phyloP scores from a whole-genome alignment of 2,888 invertebrate genomes.

The Pharmacophagus antenor region DNA sequence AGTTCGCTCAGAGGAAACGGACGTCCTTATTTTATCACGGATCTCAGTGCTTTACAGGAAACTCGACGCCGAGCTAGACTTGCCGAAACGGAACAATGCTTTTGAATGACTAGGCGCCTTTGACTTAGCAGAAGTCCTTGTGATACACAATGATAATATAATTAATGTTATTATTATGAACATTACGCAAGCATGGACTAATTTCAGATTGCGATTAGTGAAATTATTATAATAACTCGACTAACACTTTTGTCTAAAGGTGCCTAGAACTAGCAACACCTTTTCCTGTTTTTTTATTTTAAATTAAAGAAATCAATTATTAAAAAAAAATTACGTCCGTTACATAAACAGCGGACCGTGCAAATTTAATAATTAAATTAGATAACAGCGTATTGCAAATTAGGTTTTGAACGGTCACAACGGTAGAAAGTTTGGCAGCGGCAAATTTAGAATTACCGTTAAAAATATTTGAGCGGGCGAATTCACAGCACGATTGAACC shows the following conservation, averaged over 20 bases:
- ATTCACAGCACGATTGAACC: constrained; percentile 62
- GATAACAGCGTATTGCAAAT: constrained; percentile 21
- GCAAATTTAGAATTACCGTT: constrained; percentile 23
- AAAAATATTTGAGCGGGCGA: constrained; percentile 36
- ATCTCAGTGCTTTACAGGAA: constrained; percentile 57
- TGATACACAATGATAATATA: background rate
- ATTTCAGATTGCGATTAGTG: background rate
- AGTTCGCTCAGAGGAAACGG: constrained; percentile 68
- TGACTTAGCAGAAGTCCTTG: constrained; percentile 1
- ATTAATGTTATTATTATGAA: background rate
- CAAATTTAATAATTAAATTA: constrained; percentile 16
- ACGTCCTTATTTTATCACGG: constrained; percentile 60
- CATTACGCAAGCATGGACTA: background rate
- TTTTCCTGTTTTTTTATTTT: no score
- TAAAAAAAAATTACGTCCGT: background rate
- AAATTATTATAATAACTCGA: background rate
- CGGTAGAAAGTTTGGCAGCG: constrained; percentile 22
- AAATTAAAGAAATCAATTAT: background rate
- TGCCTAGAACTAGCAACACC: no score
- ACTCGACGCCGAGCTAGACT: constrained; percentile 49
- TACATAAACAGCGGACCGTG: constrained; percentile 1
- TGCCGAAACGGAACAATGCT: constrained; percentile 57
- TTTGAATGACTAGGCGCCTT: constrained; percentile 39
- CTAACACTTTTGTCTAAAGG: background rate
- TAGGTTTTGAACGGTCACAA: constrained; percentile 13